A percentile compares a stretch with the other conserved stretches of the same genome.
phyloP scores from a whole-genome alignment of 2,888 invertebrate genomes.

The Stenoptilia bipunctidactyla region DNA sequence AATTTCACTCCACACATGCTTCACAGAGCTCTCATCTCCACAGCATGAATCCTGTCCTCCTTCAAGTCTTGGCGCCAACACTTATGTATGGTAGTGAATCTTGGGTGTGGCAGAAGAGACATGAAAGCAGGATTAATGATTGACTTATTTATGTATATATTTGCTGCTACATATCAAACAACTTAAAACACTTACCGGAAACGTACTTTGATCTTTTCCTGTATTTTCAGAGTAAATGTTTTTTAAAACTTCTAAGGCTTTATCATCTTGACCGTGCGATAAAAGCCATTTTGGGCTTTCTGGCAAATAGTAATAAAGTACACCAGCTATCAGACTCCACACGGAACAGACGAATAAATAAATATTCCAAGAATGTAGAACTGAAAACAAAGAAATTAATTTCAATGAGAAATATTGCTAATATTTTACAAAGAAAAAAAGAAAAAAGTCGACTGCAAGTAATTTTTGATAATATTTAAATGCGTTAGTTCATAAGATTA shows the following conservation, averaged over 20 bases:
- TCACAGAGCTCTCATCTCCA: no score
- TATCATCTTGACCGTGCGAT: slow-evolving; percentile 28
- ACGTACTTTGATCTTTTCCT: slow-evolving; percentile 25
- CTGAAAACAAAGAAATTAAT: slow-evolving; percentile 22
- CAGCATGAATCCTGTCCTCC: no score
- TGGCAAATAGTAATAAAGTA: slow-evolving; percentile 31
- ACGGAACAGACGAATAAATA: slow-evolving; percentile 32
- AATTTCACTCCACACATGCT: no score
- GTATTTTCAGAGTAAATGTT: slow-evolving; percentile 31
- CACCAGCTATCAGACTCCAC: slow-evolving; percentile 31
- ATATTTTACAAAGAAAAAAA: neutral
- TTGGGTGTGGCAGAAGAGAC: no score
- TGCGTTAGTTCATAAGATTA: no score
- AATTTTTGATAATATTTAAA: no score
- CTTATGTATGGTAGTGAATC: no score
- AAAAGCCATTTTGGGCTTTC: slow-evolving; percentile 42
- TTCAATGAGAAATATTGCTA: no score
- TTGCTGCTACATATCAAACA: neutral
- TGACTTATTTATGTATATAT: no score
- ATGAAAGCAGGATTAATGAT: no score
- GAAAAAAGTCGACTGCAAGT: neutral
- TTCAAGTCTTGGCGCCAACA: no score
- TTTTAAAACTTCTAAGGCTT: slow-evolving; percentile 32
- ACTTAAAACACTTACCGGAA: slow-evolving; percentile 27
- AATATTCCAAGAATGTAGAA: slow-evolving; percentile 38